Base-by-base conservation (phyloP, 2,113 vertebrate species). In the Mesoclemmys tuberculata region DNA sequence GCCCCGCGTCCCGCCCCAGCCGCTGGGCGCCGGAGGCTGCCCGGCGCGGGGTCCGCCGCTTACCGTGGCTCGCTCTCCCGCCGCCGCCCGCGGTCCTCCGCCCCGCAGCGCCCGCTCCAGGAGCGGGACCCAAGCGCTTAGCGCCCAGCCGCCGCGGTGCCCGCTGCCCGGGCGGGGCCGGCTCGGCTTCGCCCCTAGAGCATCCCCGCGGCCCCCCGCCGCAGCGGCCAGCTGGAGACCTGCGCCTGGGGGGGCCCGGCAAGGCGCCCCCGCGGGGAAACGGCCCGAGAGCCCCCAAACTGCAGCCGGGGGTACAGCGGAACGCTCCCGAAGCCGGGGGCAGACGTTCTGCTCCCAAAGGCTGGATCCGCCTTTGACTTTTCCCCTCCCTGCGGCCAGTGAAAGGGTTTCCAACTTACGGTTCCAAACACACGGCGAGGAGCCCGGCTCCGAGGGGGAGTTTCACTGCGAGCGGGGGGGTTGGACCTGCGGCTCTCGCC, bases 141-240 rank as follows among this genome's bases (percentile, higher is more conserved):
- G 46, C 5, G 46, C 46, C 46, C 46, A 46, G 46, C 46, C 49
- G 49, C 49, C 49, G 6, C 8, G 46, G 46, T 46, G 5, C 46
- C 46, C 46, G 46, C 46, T 46, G 46, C 46, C 46, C 49, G 8
- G 49, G 49, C 3, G 49, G 48, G 48, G 48, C 48, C 46, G 46
- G 5, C 46, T 8, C 46, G 46, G 46, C 6, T 46, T 8, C 46
- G 88, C 26, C 74, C 87, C 68, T 94, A 94, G 41, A 8, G 85
- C 95, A 92, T 94, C 93, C 51, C 82, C 18, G 90, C 92, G 41
- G 86, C 0, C 13, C n/a, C 52, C 56, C 5, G n/a, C n/a, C n/a
- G n/a, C 85, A 4, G 80, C 92, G n/a, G n/a, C n/a, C n/a, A n/a
- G n/a, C n/a, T n/a, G n/a, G n/a, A 96, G 90, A 80, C 93, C 94